Conservation (phyloP, 2,797 vertebrate species). For the Eulemur albifrons region DNA sequence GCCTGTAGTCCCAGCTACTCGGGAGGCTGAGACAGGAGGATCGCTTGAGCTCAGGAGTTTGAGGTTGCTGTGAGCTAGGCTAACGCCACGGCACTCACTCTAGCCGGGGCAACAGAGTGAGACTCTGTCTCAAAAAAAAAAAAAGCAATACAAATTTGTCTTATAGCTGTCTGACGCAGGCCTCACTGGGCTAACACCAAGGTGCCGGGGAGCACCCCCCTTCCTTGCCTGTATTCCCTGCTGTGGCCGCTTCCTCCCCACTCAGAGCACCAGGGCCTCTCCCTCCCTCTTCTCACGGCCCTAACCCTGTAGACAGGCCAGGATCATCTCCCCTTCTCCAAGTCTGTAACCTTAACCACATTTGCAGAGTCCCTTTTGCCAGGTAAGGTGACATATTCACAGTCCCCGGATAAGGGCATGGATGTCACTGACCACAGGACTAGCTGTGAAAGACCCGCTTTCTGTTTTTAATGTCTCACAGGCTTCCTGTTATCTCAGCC, state of each 20-base stretch:
- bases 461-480: neutral
- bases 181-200: neutral
- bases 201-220: too few relatives aligned
- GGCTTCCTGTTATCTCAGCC: neutral
- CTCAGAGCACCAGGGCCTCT: neutral
- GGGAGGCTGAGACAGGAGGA: too few relatives aligned
- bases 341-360: neutral
- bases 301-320: neutral
- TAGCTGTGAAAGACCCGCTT: neutral
- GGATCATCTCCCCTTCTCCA: neutral
- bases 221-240: neutral
- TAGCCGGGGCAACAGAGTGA: too few relatives aligned
- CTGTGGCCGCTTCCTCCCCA: too few relatives aligned
- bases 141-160: neutral
- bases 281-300: neutral
- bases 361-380: neutral
- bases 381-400: neutral
- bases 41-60: too few relatives aligned
- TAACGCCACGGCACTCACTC: too few relatives aligned
- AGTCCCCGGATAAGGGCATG: neutral
- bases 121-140: too few relatives aligned
- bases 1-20: too few relatives aligned
- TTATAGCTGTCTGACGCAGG: neutral
- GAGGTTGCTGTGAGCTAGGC: too few relatives aligned
- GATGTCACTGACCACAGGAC: too few relatives aligned